Percentiles rank a stretch among this genome's conserved stretches.
Conservation (phyloP, 2,888 invertebrate genomes). For the Euzophera pinguis region DNA sequence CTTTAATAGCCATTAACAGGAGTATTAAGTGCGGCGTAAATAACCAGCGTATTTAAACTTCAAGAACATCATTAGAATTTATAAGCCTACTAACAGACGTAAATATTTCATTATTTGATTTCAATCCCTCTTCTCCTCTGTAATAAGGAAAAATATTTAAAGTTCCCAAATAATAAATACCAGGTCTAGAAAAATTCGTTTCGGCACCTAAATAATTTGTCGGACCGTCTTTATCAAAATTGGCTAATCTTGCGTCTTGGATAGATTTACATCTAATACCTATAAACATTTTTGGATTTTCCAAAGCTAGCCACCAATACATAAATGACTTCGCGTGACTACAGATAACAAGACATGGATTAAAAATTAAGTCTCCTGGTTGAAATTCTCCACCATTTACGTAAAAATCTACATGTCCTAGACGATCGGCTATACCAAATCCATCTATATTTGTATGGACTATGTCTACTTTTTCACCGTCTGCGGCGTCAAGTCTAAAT, state of each 20-base stretch:
- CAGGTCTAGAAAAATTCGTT: slow-evolving; percentile 51
- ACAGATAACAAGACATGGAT: slow-evolving; percentile 61
- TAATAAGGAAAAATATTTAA: slow-evolving; percentile 64
- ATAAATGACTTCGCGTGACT: slow-evolving; percentile 53
- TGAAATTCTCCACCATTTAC: slow-evolving; percentile 69
- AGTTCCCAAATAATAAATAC: slow-evolving; percentile 60
- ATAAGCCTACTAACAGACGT: slow-evolving; percentile 37
- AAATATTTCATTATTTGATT: slow-evolving; percentile 57
- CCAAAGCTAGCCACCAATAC: slow-evolving; percentile 67
- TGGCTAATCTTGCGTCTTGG: slow-evolving; percentile 58
- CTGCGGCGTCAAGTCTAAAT: slow-evolving; percentile 41
- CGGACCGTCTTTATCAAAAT: slow-evolving; percentile 48
- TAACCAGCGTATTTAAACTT: slow-evolving; percentile 18
- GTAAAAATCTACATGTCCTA: slow-evolving; percentile 66
- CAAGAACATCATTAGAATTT: slow-evolving; percentile 50
- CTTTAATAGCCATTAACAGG: too few species aligned
- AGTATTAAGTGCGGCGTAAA: too few species aligned
- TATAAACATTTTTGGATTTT: slow-evolving; percentile 63
- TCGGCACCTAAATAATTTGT: slow-evolving; percentile 56
- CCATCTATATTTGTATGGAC: slow-evolving; percentile 71
- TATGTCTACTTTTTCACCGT: slow-evolving; percentile 53
- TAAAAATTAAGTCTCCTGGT: slow-evolving; percentile 52
- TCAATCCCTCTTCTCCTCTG: slow-evolving; percentile 53
- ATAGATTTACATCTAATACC: slow-evolving; percentile 53
- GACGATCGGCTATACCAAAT: slow-evolving; percentile 61